phyloP scores from a whole-genome alignment of 2,888 invertebrate species.

The Andrena camellia region DNA sequence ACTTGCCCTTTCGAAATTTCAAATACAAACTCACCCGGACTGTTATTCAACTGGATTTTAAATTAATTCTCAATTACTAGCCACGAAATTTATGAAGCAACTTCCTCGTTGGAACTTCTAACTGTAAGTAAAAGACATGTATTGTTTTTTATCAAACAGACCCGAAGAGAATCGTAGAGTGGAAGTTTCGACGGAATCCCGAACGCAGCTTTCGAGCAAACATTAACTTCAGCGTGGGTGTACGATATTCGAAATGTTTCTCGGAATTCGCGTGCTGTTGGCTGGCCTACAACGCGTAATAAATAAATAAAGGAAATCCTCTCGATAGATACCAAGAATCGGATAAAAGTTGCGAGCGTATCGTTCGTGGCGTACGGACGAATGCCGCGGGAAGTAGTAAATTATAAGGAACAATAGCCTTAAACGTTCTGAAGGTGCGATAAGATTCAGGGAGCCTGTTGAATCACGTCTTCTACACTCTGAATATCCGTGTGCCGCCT shows the following conservation, averaged over 20 bases:
- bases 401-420: conserved; percentile 31
- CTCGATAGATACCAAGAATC: neutral
- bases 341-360: conserved; percentile 20
- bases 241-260: conserved; percentile 1
- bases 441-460: conserved; percentile 8
- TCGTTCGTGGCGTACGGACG: conserved; percentile 18
- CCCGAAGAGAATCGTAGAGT: too few relatives aligned
- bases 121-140: too few relatives aligned
- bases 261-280: neutral
- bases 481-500: neutral
- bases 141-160: too few relatives aligned
- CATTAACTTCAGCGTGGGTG: neutral
- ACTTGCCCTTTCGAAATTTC: too few relatives aligned
- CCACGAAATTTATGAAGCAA: too few relatives aligned
- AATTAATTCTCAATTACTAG: too few relatives aligned
- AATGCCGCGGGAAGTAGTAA: conserved; percentile 29
- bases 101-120: too few relatives aligned
- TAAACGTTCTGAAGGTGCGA: conserved; percentile 1
- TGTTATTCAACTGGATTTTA: too few relatives aligned
- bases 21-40: too few relatives aligned
- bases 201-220: neutral
- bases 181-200: neutral
- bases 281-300: neutral
- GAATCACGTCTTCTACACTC: conserved; percentile 17
- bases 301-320: conserved; percentile 17